Conservation (phyloP, 2,113 vertebrate species). For the Caloenas nicobarica region DNA sequence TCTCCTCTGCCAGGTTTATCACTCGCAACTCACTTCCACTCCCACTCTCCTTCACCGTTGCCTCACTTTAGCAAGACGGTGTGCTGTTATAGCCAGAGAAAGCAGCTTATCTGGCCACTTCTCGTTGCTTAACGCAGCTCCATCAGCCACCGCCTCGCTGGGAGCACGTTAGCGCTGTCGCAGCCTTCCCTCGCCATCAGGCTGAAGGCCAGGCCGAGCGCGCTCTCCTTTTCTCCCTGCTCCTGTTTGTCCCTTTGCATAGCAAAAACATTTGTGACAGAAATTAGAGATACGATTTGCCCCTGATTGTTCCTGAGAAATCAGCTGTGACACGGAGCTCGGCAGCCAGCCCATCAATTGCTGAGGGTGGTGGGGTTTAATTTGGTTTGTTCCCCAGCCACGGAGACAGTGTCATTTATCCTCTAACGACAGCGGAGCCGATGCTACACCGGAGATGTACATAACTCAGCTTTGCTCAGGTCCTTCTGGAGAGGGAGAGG, state of each 20-base stretch:
- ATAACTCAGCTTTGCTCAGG: neutral
- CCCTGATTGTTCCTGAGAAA: conserved; percentile 4
- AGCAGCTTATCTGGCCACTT: neutral
- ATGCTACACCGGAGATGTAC: accelerated
- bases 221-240: neutral
- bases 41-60: neutral
- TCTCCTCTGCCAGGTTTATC: neutral
- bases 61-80: neutral
- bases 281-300: conserved; percentile 1
- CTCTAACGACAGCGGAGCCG: neutral
- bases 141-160: neutral
- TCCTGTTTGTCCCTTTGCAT: neutral
- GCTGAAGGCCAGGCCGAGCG: neutral
- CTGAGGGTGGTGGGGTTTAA: neutral
- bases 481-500: neutral
- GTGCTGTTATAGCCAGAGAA: neutral
- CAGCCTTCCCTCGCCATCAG: neutral
- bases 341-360: neutral
- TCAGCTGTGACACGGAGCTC: neutral
- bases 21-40: neutral
- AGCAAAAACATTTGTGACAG: conserved; percentile 25
- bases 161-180: accelerated
- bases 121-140: neutral
- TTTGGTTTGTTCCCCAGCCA: conserved; percentile 1
- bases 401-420: neutral